Conservation (phyloP, 2,888 invertebrate species). For the Limnephilus lunatus region DNA sequence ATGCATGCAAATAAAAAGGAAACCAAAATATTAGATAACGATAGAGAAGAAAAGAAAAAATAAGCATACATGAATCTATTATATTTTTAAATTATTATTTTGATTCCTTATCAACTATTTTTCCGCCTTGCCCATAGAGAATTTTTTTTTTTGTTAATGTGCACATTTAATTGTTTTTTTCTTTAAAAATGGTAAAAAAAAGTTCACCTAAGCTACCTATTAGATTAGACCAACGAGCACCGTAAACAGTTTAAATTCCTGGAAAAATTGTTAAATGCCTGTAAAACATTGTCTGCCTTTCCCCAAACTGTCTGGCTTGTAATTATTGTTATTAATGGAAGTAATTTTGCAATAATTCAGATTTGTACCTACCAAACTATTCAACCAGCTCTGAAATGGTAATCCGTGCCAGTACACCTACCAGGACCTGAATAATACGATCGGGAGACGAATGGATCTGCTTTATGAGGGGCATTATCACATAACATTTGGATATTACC, state of each 20-base stretch:
- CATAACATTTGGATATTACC: slow-evolving; percentile 31
- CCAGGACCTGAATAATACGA: not conserved
- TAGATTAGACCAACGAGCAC: too few relatives aligned
- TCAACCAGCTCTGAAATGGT: not conserved
- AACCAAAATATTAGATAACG: too few relatives aligned
- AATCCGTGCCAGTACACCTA: not conserved
- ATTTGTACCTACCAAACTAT: not conserved
- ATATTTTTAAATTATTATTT: too few relatives aligned
- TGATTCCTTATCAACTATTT: too few relatives aligned
- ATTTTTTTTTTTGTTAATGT: too few relatives aligned
- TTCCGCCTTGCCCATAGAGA: too few relatives aligned
- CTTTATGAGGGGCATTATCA: slow-evolving; percentile 33
- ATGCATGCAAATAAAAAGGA: too few relatives aligned
- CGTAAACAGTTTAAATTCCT: not conserved
- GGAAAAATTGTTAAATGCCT: not conserved
- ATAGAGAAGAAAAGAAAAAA: too few relatives aligned
- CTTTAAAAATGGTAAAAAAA: too few relatives aligned
- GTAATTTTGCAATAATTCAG: not conserved
- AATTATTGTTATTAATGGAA: not conserved
- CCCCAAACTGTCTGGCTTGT: not conserved
- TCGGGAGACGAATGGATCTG: not conserved
- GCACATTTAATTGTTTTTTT: too few relatives aligned
- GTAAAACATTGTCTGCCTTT: not conserved
- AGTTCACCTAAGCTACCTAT: too few relatives aligned
- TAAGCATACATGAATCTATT: too few relatives aligned